Evolutionary conservation across 2,797 vertebrate species (phyloP), one percentile per base, ranked within the genome.

Genomic region (Cryptoprocta ferox): DNA sequence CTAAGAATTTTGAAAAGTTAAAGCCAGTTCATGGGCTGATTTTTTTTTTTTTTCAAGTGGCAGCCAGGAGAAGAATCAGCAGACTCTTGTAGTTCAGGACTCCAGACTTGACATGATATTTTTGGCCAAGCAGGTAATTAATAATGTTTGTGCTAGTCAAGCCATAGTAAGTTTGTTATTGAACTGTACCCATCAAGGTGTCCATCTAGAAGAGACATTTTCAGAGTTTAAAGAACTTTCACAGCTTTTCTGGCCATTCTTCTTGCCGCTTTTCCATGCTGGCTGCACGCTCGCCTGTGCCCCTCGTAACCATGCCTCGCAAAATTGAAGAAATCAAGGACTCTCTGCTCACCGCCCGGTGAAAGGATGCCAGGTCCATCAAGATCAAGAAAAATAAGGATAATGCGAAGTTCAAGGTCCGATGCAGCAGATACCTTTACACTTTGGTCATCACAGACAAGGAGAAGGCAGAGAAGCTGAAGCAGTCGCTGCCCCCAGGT

Each of bases 331-430:
- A 99, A 98, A 99, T 99, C 98, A 99, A 99, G 98, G 99, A 99
- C 94, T 99, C 99, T 95, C 98, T 99, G 98, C 99, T 99, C 82
- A 99, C 99, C 2, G 99, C 99, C 82, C 98, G 99, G 98, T 99
- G 99, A 97, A 99, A 99, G 98, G 99, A 99, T 80, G 99, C 99
- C 7, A 99, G 99, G 95, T 99, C 99, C 0, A 99, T 99, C 85
- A 99, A 99, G 98, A 99, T 99, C 98, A 99, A 99, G 99, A 99
- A 99, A 98, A 99, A 99, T 98, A 99, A 99, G 98, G 99, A 99
- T 98, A 99, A 99, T 82, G 99, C 99, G 63, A 99, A 99, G 83
- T 99, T 99, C 98, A 99, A 99, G 98, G 99, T 99, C 79, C 99
- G 99, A 91, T 99, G 99, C 99, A 99, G 99, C 99, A 99, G 99